Conservation (phyloP, 2,888 invertebrate species). For the Mycalesis mineus region DNA sequence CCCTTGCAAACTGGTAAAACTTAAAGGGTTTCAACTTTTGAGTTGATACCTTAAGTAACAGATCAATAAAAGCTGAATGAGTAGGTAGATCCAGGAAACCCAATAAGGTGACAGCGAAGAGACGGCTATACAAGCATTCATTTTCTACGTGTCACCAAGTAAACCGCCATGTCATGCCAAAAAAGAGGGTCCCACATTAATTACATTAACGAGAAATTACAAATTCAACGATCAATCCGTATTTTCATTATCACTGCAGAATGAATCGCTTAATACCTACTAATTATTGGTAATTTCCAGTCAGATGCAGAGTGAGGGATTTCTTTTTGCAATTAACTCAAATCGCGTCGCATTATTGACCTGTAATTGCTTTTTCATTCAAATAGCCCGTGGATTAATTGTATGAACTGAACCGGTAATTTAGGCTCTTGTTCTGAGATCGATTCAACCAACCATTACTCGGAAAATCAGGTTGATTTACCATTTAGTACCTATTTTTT, state of each 20-base stretch:
- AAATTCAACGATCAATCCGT: slow-evolving; percentile 9
- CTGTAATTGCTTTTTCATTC: slow-evolving; percentile 9
- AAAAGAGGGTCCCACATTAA: background rate
- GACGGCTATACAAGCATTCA: no score
- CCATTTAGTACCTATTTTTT: no score
- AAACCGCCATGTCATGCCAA: background rate
- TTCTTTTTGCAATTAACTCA: slow-evolving; percentile 25
- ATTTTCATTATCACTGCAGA: slow-evolving; percentile 11
- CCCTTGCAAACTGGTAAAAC: no score
- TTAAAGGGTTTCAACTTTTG: no score
- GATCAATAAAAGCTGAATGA: no score
- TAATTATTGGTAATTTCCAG: slow-evolving; percentile 19
- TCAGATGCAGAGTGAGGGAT: slow-evolving; percentile 16
- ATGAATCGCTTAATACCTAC: slow-evolving; percentile 20
- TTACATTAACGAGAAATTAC: slow-evolving; percentile 6
- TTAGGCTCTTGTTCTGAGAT: slow-evolving; percentile 6
- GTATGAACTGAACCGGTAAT: slow-evolving; percentile 4
- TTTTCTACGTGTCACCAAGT: background rate
- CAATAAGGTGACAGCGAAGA: background rate
- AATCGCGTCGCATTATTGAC: slow-evolving; percentile 6
- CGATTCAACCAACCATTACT: background rate
- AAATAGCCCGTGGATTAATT: slow-evolving; percentile 2
- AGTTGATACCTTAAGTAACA: no score
- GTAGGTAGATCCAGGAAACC: background rate
- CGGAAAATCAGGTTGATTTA: background rate